Evolutionary conservation across 1,140 invertebrate species (phyloP).

Genomic region (Danaus plexippus): DNA sequence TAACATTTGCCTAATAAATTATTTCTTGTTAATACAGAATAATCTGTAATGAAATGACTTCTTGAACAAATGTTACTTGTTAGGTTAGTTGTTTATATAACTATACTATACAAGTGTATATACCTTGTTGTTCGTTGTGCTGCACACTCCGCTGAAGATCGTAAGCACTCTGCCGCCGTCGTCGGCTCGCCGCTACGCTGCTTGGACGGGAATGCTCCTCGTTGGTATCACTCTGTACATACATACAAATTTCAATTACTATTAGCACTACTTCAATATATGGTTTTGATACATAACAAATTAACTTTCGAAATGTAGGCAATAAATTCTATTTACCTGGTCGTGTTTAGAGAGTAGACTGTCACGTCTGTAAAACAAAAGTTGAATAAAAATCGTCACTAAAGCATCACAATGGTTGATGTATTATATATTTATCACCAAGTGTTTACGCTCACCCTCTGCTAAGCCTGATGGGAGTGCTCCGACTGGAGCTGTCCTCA

Average conservation of each 20-base stretch:
- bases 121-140: slow-evolving; percentile 5
- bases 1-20: too few relatives aligned
- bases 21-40: too few relatives aligned
- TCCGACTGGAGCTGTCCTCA: slow-evolving; percentile 38
- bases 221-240: slow-evolving; percentile 29
- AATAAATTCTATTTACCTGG: slow-evolving; percentile 34
- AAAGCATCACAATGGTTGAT: too few relatives aligned
- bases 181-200: slow-evolving; percentile 33
- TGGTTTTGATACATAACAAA: too few relatives aligned
- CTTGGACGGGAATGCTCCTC: slow-evolving; percentile 31
- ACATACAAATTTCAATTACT: not conserved
- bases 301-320: not conserved
- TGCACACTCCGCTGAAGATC: slow-evolving; percentile 32
- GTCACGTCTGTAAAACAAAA: slow-evolving; percentile 44
- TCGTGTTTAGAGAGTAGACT: slow-evolving; percentile 36
- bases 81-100: too few relatives aligned
- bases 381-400: slow-evolving; percentile 4
- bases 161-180: slow-evolving; percentile 42
- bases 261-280: too few relatives aligned
- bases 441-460: slow-evolving; percentile 28
- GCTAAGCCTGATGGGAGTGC: slow-evolving; percentile 37
- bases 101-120: too few relatives aligned
- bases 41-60: too few relatives aligned
- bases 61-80: too few relatives aligned
- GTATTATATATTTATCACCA: too few relatives aligned